Evolutionary conservation across 2,888 invertebrate species (phyloP), one percentile per base, ranked within the genome.

Genomic region (Corythucha ciliata): DNA sequence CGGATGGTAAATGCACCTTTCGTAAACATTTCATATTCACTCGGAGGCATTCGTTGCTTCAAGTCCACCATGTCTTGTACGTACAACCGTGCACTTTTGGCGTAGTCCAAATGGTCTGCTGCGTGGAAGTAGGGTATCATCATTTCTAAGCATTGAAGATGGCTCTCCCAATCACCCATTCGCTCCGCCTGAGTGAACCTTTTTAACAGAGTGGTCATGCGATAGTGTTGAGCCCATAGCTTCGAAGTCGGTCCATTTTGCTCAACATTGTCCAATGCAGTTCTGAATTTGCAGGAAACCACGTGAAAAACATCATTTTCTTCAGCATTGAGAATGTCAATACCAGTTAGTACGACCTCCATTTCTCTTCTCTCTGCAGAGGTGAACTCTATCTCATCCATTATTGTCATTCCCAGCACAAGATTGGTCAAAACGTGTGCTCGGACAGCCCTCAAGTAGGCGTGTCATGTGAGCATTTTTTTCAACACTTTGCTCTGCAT

Each of bases 221-320:
- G 46, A 44, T 63, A 65, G 42, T 62, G 63, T 34, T 61, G 61
- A 10, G 58, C 18, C 62, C 61, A 61, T 18, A 63, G 36, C 45
- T 60, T 26, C 21, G 60, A 57, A 10, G 62, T 63, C 7, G 58
- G 48, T 10, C 61, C 59, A 24, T 14, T 36, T 7, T 36, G 7
- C 12, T 18, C 8, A 14, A 10, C 37, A n/a, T n/a, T n/a, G n/a
- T n/a, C n/a, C n/a, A n/a, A n/a, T n/a, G n/a, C n/a, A n/a, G n/a
- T n/a, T n/a, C n/a, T n/a, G n/a, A n/a, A n/a, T n/a, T n/a, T n/a
- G n/a, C n/a, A n/a, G n/a, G n/a, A n/a, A n/a, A n/a, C n/a, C n/a
- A n/a, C n/a, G n/a, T n/a, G n/a, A n/a, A n/a, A n/a, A n/a, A n/a
- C n/a, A n/a, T n/a, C n/a, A n/a, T n/a, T n/a, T n/a, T n/a, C n/a